phyloP scores from a whole-genome alignment of 2,888 invertebrate genomes.

The Oxyteleia sp. region DNA sequence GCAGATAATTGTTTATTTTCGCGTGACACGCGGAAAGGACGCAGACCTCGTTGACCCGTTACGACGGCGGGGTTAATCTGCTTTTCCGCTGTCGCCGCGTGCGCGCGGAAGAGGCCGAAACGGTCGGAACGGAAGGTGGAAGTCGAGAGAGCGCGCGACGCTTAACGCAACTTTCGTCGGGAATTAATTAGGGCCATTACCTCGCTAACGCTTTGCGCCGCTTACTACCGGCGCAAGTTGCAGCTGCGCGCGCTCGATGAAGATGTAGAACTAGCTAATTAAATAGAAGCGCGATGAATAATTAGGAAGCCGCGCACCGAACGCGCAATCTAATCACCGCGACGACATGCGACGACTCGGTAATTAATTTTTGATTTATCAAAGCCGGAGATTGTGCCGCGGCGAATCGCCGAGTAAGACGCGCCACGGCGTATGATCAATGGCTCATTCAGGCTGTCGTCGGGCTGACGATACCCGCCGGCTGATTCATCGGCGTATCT shows the following conservation, averaged over 20 bases:
- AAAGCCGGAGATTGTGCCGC: constrained; percentile 26
- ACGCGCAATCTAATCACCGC: constrained; percentile 68
- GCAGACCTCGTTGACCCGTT: constrained; percentile 69
- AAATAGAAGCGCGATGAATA: constrained; percentile 75
- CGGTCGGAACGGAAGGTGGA: constrained; percentile 51
- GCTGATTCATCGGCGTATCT: constrained; percentile 15
- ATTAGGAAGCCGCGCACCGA: constrained; percentile 60
- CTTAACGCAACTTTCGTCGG: constrained; percentile 74
- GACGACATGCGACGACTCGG: constrained; percentile 62
- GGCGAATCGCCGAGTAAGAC: constrained; percentile 35
- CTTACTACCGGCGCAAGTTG: constrained; percentile 62
- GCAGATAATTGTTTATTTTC: constrained; percentile 21
- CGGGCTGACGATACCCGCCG: constrained; percentile 7
- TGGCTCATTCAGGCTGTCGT: constrained; percentile 30
- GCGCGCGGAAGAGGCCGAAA: constrained; percentile 32
- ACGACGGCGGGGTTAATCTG: constrained; percentile 66
- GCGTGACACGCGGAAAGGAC: constrained; percentile 9
- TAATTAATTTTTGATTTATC: constrained; percentile 71
- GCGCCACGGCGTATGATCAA: constrained; percentile 22
- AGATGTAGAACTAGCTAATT: constrained; percentile 74
- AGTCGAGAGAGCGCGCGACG: constrained; percentile 60
- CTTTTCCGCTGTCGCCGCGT: constrained; percentile 35
- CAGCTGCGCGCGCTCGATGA: constrained; percentile 74
- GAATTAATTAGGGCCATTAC: constrained; percentile 76
- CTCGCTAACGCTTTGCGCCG: constrained; percentile 70